Evolutionary conservation across 2,797 vertebrate species (phyloP), one percentile per base, ranked within the genome.

Genomic region (Gymnothorax javanicus): DNA sequence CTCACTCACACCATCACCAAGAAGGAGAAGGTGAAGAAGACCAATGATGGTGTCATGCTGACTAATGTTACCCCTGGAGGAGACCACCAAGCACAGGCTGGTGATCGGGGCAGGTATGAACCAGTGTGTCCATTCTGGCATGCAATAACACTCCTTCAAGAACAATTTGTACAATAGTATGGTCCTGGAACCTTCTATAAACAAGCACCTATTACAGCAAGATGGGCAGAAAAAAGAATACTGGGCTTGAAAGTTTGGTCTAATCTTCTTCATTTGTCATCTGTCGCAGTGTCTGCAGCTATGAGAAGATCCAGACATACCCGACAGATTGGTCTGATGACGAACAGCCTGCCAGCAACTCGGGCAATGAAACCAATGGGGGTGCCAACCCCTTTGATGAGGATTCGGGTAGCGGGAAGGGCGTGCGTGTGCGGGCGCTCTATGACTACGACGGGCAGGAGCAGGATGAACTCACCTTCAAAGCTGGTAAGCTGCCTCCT

Each of bases 401-500:
- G 0, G 98, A 99, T 75, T 90, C 95, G 17, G 92, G 90, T 13
- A 60, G 54, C 6, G 94, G 92, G 27, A 94, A 79, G 88, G 96
- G 96, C 0, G 96, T 97, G 86, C 95, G 98, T 0, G 97, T 99
- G 85, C 96, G 98, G 0, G 98, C 98, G 0, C 97, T 99, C 27
- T 99, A 99, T 0, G 98, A 99, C 94, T 99, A 99, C 0, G 98
- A 99, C 0, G 98, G 98, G 90, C 98, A 99, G 94, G 98, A 99
- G 91, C 98, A 99, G 92, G 98, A 99, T 2, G 98, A 99, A 90
- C 97, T 99, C 90, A 96, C 96, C 94, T 99, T 99, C 93, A 98
- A 98, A 97, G 98, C 98, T 87, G 98, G 98, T 99, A 58, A 91
- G 87, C 56, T 5, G 25, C 11, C 4, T 50, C 64, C 7, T 20